Evolutionary conservation across 2,888 invertebrate species (phyloP), one percentile per base, ranked within the genome.

Genomic region (Drymonia ruficornis): DNA sequence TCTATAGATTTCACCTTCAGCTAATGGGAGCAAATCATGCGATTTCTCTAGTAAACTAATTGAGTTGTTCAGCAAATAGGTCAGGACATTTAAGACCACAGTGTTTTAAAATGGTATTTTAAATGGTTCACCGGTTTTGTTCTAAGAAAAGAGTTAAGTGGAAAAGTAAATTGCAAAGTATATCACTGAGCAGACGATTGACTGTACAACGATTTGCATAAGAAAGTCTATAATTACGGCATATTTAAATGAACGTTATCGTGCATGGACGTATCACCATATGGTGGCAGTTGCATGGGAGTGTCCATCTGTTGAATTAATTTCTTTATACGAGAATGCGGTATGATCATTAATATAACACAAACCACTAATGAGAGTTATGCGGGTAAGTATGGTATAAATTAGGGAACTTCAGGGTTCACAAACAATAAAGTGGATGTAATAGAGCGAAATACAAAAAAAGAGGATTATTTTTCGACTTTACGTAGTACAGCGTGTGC

Each of bases 1-100:
- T 84, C 72, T 78, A 81, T 76, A 72, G 78, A 83, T 86, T 83
- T 83, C 80, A 86, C 84, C 81, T 85, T 80, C 78, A 70, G 59
- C 60, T 78, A 83, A 86, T 84, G 70, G 76, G 69, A 71, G 64
- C 63, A 70, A 78, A 80, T 75, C 73, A 76, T 79, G 77, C 74
- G 61, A 80, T 80, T 81, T 78, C 65, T 57, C 67, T 68, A 56
- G 65, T 70, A 59, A 61, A 65, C 59, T 78, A 67, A 78, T 76
- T 79, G 75, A 76, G 71, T 67, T 72, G 67, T 74, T 69, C 56
- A 66, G 58, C 65, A 63, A 70, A 74, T 70, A 70, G 62, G 55
- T 62, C 44, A 50, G 59, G 57, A n/a, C n/a, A n/a, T n/a, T 48
- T 63, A 34, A 34, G 31, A 11, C 12, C 31, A 8, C 9, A 31